These are phyloP conservation scores for Panagrolaimus sp. DNA, from an alignment of 1,140 invertebrate genomes.

Conservation along the genomic window DNA sequence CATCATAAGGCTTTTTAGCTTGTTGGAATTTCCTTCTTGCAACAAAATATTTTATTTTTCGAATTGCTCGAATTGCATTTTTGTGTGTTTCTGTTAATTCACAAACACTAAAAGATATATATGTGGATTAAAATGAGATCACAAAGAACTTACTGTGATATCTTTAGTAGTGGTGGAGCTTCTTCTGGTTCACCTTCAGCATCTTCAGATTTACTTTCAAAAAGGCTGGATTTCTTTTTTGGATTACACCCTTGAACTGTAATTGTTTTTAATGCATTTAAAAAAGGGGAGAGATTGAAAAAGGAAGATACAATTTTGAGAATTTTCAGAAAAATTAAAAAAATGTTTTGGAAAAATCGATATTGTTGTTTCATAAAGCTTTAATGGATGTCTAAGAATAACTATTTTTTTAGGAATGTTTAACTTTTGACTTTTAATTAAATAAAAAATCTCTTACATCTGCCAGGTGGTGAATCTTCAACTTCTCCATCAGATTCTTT, in stretches of 20 bases:
- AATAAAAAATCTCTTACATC: constrained; percentile 25
- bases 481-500: constrained; percentile 42
- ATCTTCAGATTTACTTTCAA: constrained; percentile 41
- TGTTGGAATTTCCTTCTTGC: constrained; percentile 71
- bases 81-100: constrained; percentile 76
- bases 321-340: background rate
- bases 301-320: too few relatives aligned
- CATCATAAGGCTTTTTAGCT: constrained; percentile 71
- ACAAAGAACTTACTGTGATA: constrained; percentile 32
- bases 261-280: background rate
- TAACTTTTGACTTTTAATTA: too few relatives aligned
- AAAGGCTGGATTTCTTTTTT: constrained; percentile 36
- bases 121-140: background rate
- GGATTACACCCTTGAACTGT: constrained; percentile 40
- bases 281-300: too few relatives aligned
- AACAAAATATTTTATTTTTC: constrained; percentile 81
- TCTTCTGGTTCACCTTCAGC: constrained; percentile 33
- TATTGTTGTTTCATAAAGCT: too few relatives aligned
- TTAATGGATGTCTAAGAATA: too few relatives aligned
- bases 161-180: constrained; percentile 19
- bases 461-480: constrained; percentile 25
- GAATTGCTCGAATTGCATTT: constrained; percentile 80
- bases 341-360: too few relatives aligned
- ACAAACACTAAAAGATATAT: constrained; percentile 38
- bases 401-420: too few relatives aligned